Conservation (phyloP, 2,888 invertebrate species). For the Chrysolina americana region DNA sequence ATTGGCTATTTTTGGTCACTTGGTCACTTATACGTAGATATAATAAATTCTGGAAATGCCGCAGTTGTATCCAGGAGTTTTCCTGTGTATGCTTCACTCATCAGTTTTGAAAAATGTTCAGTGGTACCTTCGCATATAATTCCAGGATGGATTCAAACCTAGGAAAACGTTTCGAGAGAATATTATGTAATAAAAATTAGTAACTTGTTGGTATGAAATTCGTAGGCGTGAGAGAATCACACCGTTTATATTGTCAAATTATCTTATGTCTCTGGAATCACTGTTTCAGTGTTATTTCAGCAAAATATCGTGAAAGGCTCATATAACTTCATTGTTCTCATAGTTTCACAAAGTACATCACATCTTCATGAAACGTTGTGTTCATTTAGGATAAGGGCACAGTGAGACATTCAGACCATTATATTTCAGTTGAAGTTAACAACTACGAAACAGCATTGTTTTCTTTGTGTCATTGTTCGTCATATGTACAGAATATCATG, state of each 20-base stretch:
- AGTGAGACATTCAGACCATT: conserved; percentile 5
- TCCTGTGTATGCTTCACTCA: too few relatives aligned
- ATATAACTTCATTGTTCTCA: neutral
- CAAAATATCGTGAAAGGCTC: neutral
- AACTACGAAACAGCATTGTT: conserved; percentile 5
- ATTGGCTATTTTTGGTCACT: too few relatives aligned
- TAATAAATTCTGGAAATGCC: too few relatives aligned
- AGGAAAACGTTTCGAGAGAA: too few relatives aligned
- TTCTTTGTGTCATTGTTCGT: conserved; percentile 14
- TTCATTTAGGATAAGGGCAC: conserved; percentile 7
- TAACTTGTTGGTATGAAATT: too few relatives aligned
- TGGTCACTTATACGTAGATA: too few relatives aligned
- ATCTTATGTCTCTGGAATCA: neutral
- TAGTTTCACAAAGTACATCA: conserved; percentile 9
- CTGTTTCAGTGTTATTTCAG: neutral
- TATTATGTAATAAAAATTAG: too few relatives aligned
- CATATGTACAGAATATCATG: neutral
- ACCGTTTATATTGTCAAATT: neutral
- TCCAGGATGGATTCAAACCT: too few relatives aligned
- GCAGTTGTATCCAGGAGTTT: too few relatives aligned
- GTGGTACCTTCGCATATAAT: too few relatives aligned
- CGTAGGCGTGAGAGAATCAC: neutral
- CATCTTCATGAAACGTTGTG: conserved; percentile 5
- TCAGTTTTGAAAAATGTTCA: too few relatives aligned
- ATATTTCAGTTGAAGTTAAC: conserved; percentile 12